phyloP scores from a whole-genome alignment of 2,888 invertebrate species.

The Willowsia nigromaculata region DNA sequence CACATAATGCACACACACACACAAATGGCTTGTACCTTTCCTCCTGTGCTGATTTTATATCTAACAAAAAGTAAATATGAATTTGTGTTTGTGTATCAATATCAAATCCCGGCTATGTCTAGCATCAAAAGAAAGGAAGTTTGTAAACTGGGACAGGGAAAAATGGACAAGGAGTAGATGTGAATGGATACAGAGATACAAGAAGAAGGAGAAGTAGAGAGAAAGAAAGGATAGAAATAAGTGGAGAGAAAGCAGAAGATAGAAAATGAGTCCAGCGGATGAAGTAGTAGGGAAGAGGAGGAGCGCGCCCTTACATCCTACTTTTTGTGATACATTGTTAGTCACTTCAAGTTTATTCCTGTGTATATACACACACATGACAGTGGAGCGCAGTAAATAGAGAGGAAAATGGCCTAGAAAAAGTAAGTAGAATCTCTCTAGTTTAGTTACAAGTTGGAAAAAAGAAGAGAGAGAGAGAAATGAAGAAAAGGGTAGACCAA shows the following conservation, averaged over 20 bases:
- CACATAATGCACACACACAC: background rate
- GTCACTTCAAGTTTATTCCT: constrained; percentile 53
- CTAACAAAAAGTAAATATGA: constrained; percentile 4
- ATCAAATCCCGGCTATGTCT: background rate
- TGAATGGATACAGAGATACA: constrained; percentile 14
- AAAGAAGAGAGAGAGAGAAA: background rate
- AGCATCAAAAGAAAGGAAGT: constrained; percentile 10
- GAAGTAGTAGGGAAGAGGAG: constrained; percentile 24
- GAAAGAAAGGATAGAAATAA: background rate
- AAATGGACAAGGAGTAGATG: background rate
- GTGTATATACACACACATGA: background rate
- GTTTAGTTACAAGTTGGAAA: constrained; percentile 15
- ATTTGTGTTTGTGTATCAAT: background rate
- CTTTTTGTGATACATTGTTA: constrained; percentile 40
- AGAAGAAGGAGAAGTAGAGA: background rate
- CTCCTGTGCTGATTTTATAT: background rate
- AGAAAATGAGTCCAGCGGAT: constrained; percentile 26
- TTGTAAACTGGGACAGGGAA: no score
- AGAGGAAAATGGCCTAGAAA: constrained; percentile 46
- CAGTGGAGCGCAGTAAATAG: constrained; percentile 31
- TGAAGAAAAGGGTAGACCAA: constrained; percentile 22
- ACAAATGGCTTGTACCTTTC: background rate
- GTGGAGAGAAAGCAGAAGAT: constrained; percentile 11
- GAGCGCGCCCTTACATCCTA: constrained; percentile 33
- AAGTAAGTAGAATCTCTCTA: constrained; percentile 24